Conservation (phyloP, 1,140 invertebrate genomes). For the Dreissena polymorpha region DNA sequence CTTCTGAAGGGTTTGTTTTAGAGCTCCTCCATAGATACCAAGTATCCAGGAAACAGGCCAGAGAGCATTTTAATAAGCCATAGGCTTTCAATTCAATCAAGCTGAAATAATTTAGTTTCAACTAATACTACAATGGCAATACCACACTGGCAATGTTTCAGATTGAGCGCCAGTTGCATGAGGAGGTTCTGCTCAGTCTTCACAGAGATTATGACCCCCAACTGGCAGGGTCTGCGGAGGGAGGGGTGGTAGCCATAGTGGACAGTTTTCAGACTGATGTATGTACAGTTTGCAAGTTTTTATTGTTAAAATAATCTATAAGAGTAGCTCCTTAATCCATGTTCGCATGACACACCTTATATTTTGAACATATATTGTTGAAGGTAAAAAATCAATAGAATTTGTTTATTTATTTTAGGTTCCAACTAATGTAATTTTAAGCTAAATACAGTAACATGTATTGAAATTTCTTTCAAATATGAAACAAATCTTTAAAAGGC, state of each 20-base stretch:
- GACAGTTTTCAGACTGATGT: slow-evolving; percentile 69
- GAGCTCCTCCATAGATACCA: neutral
- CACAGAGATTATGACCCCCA: slow-evolving; percentile 62
- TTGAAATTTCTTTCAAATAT: neutral
- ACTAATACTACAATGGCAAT: neutral
- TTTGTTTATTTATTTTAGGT: neutral
- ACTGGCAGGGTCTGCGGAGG: slow-evolving; percentile 39
- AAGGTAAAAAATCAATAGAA: neutral
- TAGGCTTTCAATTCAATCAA: neutral
- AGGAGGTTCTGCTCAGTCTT: slow-evolving; percentile 66
- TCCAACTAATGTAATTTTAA: neutral
- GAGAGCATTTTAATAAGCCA: neutral
- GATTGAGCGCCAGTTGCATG: slow-evolving; percentile 62
- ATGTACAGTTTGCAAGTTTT: slow-evolving; percentile 41
- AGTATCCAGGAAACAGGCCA: neutral
- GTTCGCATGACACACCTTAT: neutral
- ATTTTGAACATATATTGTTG: neutral
- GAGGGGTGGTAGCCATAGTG: slow-evolving; percentile 62
- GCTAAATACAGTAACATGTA: neutral
- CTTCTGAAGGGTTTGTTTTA: neutral
- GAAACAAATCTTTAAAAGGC: neutral
- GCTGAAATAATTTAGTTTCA: neutral
- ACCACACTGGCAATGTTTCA: slow-evolving; percentile 13
- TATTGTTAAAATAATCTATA: neutral
- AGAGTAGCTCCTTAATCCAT: neutral